Percentiles rank a stretch among this genome's conserved stretches.
Conservation (phyloP, 2,888 invertebrate species). For the Drosophila diplacantha region DNA sequence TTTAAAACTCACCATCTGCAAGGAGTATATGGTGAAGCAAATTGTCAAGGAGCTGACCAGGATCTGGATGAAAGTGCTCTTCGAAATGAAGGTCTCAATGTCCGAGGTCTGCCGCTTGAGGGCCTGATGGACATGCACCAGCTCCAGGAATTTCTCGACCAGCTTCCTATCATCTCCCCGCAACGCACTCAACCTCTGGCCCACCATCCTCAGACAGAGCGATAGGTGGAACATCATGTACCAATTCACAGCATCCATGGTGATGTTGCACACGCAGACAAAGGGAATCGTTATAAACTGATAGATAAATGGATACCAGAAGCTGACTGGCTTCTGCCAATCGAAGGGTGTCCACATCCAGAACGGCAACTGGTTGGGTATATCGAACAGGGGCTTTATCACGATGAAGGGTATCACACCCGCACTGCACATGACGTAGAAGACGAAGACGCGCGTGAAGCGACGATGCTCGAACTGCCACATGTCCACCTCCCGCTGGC, state of each 20-base stretch:
- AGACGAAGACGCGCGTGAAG: conserved; percentile 16
- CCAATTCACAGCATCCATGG: conserved; percentile 46
- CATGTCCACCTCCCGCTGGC: conserved; percentile 32
- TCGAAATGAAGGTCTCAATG: conserved; percentile 39
- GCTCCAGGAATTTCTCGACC: conserved; percentile 23
- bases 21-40: conserved; percentile 49
- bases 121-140: conserved; percentile 38
- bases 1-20: conserved; percentile 45
- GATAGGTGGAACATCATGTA: conserved; percentile 53
- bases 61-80: conserved; percentile 46
- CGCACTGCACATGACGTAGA: conserved; percentile 38
- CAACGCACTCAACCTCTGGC: conserved; percentile 35
- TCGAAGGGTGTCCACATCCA: conserved; percentile 51
- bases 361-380: conserved; percentile 48
- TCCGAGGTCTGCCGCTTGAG: conserved; percentile 32
- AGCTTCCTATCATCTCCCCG: conserved; percentile 16
- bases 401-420: conserved; percentile 33
- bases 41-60: conserved; percentile 44
- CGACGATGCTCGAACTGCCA: conserved; percentile 38
- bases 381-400: conserved; percentile 32
- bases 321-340: conserved; percentile 25
- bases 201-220: conserved; percentile 44
- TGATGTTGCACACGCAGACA: conserved; percentile 37
- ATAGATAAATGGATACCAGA: conserved; percentile 42
- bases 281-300: conserved; percentile 28